A percentile compares a stretch with the other conserved stretches of the same genome.
Evolutionary conservation across 2,888 invertebrate genomes (phyloP).

Genomic region (Cataglyphis livida): DNA sequence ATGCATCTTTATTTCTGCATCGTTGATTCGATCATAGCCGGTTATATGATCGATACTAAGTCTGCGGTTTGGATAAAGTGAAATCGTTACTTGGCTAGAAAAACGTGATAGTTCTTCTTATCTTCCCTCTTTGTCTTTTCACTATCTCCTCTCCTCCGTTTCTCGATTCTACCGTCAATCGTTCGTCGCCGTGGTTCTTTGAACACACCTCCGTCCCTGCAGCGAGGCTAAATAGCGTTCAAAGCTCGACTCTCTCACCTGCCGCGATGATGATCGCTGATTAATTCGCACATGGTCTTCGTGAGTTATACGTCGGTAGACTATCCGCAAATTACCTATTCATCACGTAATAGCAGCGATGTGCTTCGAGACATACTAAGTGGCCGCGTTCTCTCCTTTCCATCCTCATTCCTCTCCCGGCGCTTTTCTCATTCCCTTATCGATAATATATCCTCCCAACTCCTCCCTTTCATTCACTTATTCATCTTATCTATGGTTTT

Average conservation of each 20-base stretch:
- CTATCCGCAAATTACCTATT: slow-evolving; percentile 83
- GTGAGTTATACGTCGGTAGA: slow-evolving; percentile 69
- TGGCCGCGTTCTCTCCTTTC: slow-evolving; percentile 44
- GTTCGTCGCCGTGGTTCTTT: background rate
- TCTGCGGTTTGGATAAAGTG: slow-evolving; percentile 26
- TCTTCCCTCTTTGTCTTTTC: background rate
- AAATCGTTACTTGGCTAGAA: slow-evolving; percentile 13
- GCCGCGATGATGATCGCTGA: slow-evolving; percentile 80
- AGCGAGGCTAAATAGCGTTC: slow-evolving; percentile 30
- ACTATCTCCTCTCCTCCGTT: background rate
- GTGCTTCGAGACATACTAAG: slow-evolving; percentile 72
- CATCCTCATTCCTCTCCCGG: slow-evolving; percentile 18
- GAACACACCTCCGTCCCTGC: slow-evolving; percentile 7
- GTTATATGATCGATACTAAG: slow-evolving; percentile 29
- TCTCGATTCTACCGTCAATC: background rate
- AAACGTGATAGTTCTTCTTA: slow-evolving; percentile 31
- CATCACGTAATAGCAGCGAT: slow-evolving; percentile 83
- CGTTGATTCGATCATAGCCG: slow-evolving; percentile 25
- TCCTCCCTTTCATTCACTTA: slow-evolving; percentile 40
- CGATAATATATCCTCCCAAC: background rate
- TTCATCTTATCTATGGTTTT: slow-evolving; percentile 17
- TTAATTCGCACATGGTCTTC: slow-evolving; percentile 82
- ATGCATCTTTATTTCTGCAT: background rate
- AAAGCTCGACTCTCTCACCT: slow-evolving; percentile 47
- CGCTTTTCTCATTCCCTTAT: slow-evolving; percentile 29